phyloP scores from a whole-genome alignment of 2,113 vertebrate genomes.

The Marmota monax region DNA sequence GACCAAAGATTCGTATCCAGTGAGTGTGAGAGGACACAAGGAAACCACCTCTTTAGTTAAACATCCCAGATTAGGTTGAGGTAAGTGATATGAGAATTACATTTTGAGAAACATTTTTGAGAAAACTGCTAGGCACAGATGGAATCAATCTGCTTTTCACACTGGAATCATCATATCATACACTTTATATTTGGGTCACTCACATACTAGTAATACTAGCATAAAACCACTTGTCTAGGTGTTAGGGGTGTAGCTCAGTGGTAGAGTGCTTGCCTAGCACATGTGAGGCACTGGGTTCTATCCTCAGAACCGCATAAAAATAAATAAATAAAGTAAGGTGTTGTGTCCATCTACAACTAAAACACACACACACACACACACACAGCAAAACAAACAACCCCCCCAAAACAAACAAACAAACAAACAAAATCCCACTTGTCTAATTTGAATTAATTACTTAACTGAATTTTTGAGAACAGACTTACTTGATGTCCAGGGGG shows the following conservation, averaged over 20 bases:
- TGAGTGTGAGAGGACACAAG: neutral
- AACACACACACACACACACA: no score
- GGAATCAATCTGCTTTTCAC: neutral
- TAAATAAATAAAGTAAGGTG: no score
- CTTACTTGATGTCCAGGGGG: neutral
- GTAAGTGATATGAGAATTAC: neutral
- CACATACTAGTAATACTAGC: neutral
- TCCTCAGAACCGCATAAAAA: no score
- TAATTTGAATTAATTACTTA: slow-evolving; percentile 58
- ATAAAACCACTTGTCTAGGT: neutral
- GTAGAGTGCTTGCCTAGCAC: no score
- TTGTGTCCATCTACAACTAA: no score
- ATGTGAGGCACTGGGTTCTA: no score
- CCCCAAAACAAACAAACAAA: no score
- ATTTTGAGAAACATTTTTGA: neutral
- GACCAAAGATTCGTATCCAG: neutral
- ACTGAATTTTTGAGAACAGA: slow-evolving; percentile 33
- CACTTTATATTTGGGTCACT: neutral
- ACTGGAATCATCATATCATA: neutral
- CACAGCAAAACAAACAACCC: no score
- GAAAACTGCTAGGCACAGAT: neutral
- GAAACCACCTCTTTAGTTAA: neutral
- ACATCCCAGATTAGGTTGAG: neutral
- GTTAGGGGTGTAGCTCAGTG: no score
- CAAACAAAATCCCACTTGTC: neutral